phyloP scores from a whole-genome alignment of 1,140 invertebrate genomes.

The Cepaea nemoralis region DNA sequence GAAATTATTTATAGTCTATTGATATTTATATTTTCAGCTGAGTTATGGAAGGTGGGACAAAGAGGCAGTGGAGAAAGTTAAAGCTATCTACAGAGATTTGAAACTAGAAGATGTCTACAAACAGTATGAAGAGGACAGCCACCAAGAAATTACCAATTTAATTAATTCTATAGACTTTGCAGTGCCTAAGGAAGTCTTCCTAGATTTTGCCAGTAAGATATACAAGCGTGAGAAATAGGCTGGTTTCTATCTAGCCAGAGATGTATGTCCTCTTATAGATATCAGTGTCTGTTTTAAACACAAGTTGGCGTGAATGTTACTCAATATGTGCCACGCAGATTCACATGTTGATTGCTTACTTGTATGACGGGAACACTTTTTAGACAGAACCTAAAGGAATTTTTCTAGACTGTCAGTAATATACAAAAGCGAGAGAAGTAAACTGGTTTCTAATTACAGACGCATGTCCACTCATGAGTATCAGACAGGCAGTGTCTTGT shows the following conservation, averaged over 20 bases:
- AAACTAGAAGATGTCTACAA: slow-evolving; percentile 83
- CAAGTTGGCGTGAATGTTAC: too few relatives aligned
- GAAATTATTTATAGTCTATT: too few relatives aligned
- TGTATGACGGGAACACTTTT: too few relatives aligned
- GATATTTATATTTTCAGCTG: slow-evolving; percentile 73
- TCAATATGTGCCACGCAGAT: too few relatives aligned
- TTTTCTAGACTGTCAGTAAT: slow-evolving; percentile 67
- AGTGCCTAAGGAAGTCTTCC: slow-evolving; percentile 68
- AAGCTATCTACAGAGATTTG: slow-evolving; percentile 85
- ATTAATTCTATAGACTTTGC: slow-evolving; percentile 60
- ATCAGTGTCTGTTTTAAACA: too few relatives aligned
- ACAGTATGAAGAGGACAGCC: slow-evolving; percentile 85
- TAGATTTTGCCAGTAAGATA: slow-evolving; percentile 70
- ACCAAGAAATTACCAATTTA: slow-evolving; percentile 56
- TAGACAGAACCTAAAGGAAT: slow-evolving; percentile 66
- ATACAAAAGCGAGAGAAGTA: slow-evolving; percentile 72
- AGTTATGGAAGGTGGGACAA: slow-evolving; percentile 83
- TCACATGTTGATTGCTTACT: too few relatives aligned
- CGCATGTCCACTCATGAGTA: too few relatives aligned
- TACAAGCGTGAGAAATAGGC: slow-evolving; percentile 71
- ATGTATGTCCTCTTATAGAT: too few relatives aligned
- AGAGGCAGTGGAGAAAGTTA: slow-evolving; percentile 81
- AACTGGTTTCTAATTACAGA: too few relatives aligned
- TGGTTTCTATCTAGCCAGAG: too few relatives aligned
- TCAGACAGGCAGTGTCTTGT: too few relatives aligned